These are phyloP conservation scores for Botia kubotai DNA, from an alignment of 2,797 vertebrate species.

Conservation along the genomic window DNA sequence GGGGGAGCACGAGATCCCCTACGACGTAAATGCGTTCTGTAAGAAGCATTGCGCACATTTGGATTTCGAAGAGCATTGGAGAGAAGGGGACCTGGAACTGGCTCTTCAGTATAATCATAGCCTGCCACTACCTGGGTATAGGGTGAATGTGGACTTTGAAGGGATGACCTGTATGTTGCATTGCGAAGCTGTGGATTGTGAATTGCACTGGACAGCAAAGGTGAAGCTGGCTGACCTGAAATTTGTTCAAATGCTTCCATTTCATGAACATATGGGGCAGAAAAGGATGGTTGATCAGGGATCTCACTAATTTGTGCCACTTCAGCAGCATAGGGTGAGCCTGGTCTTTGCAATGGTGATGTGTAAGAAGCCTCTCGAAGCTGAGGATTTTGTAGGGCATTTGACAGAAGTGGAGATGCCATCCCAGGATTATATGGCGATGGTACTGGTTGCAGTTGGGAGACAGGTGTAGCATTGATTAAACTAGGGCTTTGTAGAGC, in stretches of 20 bases:
- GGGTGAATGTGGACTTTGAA: slow-evolving; percentile 68
- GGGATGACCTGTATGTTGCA: slow-evolving; percentile 71
- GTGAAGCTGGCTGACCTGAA: slow-evolving; percentile 59
- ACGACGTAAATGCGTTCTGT: slow-evolving; percentile 52
- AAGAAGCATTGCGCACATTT: slow-evolving; percentile 69
- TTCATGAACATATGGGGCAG: slow-evolving; percentile 47
- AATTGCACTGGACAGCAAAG: slow-evolving; percentile 70
- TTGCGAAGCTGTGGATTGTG: slow-evolving; percentile 73
- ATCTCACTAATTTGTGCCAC: slow-evolving; percentile 32
- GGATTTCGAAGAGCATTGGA: slow-evolving; percentile 75
- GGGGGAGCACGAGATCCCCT: slow-evolving; percentile 44
- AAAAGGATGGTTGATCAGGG: slow-evolving; percentile 41
- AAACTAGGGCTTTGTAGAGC: slow-evolving; percentile 66
- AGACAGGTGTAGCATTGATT: slow-evolving; percentile 62
- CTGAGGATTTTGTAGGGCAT: slow-evolving; percentile 75
- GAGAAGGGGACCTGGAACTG: slow-evolving; percentile 73
- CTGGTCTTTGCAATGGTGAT: slow-evolving; percentile 68
- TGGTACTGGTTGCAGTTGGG: slow-evolving; percentile 65
- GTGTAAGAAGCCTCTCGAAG: slow-evolving; percentile 59
- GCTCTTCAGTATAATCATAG: slow-evolving; percentile 77
- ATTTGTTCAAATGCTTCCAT: slow-evolving; percentile 46
- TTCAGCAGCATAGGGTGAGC: slow-evolving; percentile 49
- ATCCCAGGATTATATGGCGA: slow-evolving; percentile 30
- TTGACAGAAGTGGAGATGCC: slow-evolving; percentile 70
- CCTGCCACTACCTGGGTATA: slow-evolving; percentile 67